Evolutionary conservation across 1,140 invertebrate species (phyloP).

Genomic region (Physella acuta): DNA sequence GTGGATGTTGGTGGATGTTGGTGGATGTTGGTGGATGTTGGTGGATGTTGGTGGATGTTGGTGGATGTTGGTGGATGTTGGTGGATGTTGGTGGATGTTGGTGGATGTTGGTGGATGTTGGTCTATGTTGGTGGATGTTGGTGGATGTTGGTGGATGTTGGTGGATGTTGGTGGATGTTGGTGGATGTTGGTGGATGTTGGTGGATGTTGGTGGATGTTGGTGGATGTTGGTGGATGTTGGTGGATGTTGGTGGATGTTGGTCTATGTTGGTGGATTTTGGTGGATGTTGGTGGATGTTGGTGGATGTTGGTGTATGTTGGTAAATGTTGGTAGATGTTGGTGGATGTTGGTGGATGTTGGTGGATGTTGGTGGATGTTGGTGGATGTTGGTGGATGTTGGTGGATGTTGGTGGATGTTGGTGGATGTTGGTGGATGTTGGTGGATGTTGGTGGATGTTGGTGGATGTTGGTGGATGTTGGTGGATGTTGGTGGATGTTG

Average conservation of each 20-base stretch:
- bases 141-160: neutral
- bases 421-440: neutral
- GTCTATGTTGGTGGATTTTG: no score
- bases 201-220: neutral
- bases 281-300: no score
- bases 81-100: neutral
- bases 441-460: neutral
- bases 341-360: neutral
- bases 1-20: neutral
- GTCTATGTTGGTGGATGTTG: no score
- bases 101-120: constrained; percentile 1
- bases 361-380: neutral
- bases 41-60: constrained; percentile 1
- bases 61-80: neutral
- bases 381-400: neutral
- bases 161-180: neutral
- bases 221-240: neutral
- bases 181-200: neutral
- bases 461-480: neutral
- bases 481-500: neutral
- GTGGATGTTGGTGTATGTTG: no score
- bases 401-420: neutral
- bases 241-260: no score
- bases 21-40: neutral
- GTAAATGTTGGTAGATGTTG: no score